Base-by-base conservation (phyloP, 2,797 vertebrate genomes). In the Brachyrhaphis roseni region DNA sequence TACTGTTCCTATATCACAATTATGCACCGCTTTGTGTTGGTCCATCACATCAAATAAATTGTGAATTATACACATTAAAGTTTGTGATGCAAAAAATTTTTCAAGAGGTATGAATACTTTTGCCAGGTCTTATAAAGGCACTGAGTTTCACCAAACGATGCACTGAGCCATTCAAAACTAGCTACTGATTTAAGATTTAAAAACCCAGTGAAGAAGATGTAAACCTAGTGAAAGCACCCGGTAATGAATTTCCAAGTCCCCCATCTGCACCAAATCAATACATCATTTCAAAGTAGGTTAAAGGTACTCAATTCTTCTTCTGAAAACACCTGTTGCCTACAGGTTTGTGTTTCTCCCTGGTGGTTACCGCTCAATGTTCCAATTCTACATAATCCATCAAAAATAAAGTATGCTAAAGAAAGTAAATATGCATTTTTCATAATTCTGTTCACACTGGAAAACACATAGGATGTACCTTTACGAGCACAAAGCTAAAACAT, bases 241-340 rank as follows among this genome's bases (percentile, higher is more conserved):
- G 39, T 74, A 81, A 26, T 76, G 62, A 85, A 85, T 83, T 70
- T 59, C 72, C 80, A 80, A 82, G 64, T 77, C 45, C 28, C 55
- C 68, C 53, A 82, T 78, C 78, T 91, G 84, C 41, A 75, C 53
- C 49, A 72, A 81, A 88, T 91, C 86, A 87, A 88, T 90, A 88
- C 20, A 77, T 62, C 66, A 78, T 79, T 84, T 78, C 76, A 84
- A 87, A 86, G 84, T 72, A 90, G 76, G 83, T 87, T 89, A 89
- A 87, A 87, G 80, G 75, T 81, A 81, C 87, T 90, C 62, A 87
- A 73, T 90, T 82, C 31, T 28, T 87, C 79, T 87, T 83, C 79
- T 72, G 71, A 55, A 85, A 77, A 86, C 79, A 78, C 73, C 8
- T 13, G 74, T 79, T 68, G 82, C 78, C 82, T 81, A 81, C 85